phyloP scores from a whole-genome alignment of 2,797 vertebrate species.

The Cossypha heuglini region DNA sequence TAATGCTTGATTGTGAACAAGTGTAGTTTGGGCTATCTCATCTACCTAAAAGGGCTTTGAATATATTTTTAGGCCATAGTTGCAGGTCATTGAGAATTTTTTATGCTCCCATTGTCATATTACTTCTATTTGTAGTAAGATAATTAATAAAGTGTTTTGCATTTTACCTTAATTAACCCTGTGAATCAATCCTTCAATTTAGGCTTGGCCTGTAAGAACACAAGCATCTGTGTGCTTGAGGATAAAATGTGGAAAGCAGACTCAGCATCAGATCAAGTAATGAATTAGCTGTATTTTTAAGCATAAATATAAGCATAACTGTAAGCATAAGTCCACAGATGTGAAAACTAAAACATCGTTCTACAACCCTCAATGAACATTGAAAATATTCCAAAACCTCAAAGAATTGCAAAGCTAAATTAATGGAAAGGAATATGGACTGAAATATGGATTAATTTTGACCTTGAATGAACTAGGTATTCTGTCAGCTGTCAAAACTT shows the following conservation, averaged over 20 bases:
- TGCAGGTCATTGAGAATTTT: background rate
- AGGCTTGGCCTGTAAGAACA: background rate
- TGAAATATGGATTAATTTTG: conserved; percentile 51
- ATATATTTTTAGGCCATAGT: background rate
- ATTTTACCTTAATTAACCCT: background rate
- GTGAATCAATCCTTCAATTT: background rate
- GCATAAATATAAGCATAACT: background rate
- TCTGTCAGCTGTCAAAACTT: conserved; percentile 63
- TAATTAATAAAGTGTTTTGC: background rate
- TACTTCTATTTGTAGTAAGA: background rate
- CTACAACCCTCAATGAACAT: background rate
- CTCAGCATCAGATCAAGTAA: background rate
- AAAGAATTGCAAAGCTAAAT: background rate
- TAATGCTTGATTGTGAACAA: background rate
- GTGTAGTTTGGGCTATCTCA: background rate
- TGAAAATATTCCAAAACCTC: background rate
- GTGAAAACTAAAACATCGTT: background rate
- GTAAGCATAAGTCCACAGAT: background rate
- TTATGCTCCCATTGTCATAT: background rate
- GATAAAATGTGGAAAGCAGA: background rate
- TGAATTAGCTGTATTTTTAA: conserved; percentile 1
- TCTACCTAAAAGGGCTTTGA: background rate
- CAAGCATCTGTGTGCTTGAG: background rate
- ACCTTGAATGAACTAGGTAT: conserved; percentile 20
- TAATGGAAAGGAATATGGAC: conserved; percentile 36